Conservation (phyloP, 2,888 invertebrate species). For the Pseudanteris insignis region DNA sequence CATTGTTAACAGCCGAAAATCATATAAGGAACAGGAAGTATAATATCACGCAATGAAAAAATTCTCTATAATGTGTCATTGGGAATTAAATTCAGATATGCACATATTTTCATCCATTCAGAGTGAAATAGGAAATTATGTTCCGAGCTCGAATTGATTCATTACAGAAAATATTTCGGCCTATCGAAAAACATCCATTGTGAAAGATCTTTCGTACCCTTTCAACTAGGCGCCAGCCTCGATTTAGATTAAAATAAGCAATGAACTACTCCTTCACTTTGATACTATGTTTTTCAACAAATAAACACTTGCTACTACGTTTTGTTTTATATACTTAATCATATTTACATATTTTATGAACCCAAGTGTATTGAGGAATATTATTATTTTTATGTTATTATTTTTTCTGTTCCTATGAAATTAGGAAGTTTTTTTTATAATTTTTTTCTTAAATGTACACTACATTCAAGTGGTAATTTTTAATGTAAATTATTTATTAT, state of each 20-base stretch:
- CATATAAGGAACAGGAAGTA: constrained; percentile 39
- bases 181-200: constrained; percentile 7
- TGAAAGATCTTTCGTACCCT: constrained; percentile 10
- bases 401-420: too few relatives aligned
- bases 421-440: too few relatives aligned
- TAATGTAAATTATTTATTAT: too few relatives aligned
- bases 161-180: constrained; percentile 21
- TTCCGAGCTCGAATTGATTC: constrained; percentile 14
- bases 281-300: too few relatives aligned
- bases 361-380: too few relatives aligned
- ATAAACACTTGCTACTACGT: too few relatives aligned
- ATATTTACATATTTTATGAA: too few relatives aligned
- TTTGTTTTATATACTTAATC: too few relatives aligned
- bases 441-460: too few relatives aligned
- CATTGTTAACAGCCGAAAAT: constrained; percentile 24
- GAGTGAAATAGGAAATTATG: constrained; percentile 18
- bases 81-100: constrained; percentile 23
- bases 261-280: constrained; percentile 4
- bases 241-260: constrained; percentile 6
- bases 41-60: constrained; percentile 20
- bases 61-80: constrained; percentile 28
- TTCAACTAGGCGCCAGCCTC: constrained; percentile 11
- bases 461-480: too few relatives aligned
- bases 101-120: constrained; percentile 32
- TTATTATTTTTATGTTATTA: too few relatives aligned